Evolutionary conservation across 2,797 vertebrate species (phyloP).

Genomic region (Galaxias olidus): DNA sequence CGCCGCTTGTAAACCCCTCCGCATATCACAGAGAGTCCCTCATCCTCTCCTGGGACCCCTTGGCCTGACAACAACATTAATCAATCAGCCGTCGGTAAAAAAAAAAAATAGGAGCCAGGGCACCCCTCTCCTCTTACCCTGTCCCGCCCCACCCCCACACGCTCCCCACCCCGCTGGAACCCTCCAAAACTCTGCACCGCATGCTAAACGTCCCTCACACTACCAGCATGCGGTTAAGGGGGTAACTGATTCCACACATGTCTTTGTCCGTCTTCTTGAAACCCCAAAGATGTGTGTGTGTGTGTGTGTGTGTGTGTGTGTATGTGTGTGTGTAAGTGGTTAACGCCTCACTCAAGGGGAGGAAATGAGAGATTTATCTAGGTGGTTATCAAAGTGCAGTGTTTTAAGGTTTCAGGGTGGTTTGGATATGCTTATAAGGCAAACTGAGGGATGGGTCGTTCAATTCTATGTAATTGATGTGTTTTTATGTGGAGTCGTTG

Average conservation of each 20-base stretch:
- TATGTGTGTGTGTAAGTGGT: constrained; percentile 63
- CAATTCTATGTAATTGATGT: constrained; percentile 35
- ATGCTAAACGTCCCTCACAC: constrained; percentile 70
- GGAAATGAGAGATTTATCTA: constrained; percentile 53
- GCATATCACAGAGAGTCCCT: constrained; percentile 82
- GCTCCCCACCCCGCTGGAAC: constrained; percentile 52
- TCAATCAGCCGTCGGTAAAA: constrained; percentile 76
- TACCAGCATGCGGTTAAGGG: constrained; percentile 58
- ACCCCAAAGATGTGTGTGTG: constrained; percentile 58
- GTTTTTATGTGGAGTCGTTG: constrained; percentile 2
- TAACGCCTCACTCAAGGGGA: constrained; percentile 59
- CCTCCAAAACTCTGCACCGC: constrained; percentile 54
- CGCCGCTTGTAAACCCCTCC: constrained; percentile 86
- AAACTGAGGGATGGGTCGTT: constrained; percentile 22
- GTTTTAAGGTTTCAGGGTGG: constrained; percentile 41
- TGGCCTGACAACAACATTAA: constrained; percentile 80
- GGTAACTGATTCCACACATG: constrained; percentile 80
- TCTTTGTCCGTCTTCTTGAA: constrained; percentile 71
- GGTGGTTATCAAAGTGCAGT: constrained; percentile 45
- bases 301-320: constrained; percentile 62
- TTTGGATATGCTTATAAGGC: constrained; percentile 12
- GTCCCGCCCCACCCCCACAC: constrained; percentile 53
- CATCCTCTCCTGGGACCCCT: constrained; percentile 77
- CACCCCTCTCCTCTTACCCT: constrained; percentile 69
- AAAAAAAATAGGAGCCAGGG: constrained; percentile 58